Base-by-base conservation (phyloP, 2,888 invertebrate species). In the Brachynemurus nebulosus region DNA sequence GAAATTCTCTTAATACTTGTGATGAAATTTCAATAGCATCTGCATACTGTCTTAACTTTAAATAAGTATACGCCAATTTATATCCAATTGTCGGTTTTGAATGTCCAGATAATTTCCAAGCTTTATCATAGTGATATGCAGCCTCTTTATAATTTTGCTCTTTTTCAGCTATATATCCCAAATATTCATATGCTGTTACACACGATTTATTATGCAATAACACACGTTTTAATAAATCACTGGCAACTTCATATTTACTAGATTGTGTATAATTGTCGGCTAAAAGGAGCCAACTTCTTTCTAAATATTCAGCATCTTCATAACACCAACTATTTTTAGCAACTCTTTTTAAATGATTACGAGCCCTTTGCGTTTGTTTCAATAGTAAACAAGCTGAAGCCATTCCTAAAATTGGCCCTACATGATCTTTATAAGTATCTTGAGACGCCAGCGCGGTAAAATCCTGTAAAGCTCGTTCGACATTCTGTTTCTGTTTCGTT, bases 231-330 rank as follows among this genome's bases (percentile, higher is more conserved):
- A 97, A 68, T 19, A 93, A 65, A 52, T 91, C 89, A 35, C 78
- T 77, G 0, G 95, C 92, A 42, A 89, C 76, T 47, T 95, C 95
- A 57, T 77, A 74, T 60, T 95, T 88, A 12, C 80, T 81, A 54
- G 77, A 80, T 57, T 83, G 82, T 42, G 86, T 74, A 57, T 88
- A 93, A 52, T 85, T 82, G 51, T 96, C 95, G 0, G 91, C 86
- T n/a, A 96, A 68, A 37, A 96, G 70, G 6, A 97, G 61, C 97
- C 97, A 97, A 61, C 92, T 88, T 48, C 88, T 78, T 66, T 97
- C 97, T 47, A 97, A 68, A 56, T 95, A 92, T 57, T 96, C 95
- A 0, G 95, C 92, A 56, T 95, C 93, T 61, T 95, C 92, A 52
- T 93, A 89, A 11, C 82, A 90, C 96, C 96, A 97, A 1, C 72